These are phyloP conservation scores for Belgica antarctica DNA, from an alignment of 2,888 invertebrate genomes.

Conservation along the genomic window DNA sequence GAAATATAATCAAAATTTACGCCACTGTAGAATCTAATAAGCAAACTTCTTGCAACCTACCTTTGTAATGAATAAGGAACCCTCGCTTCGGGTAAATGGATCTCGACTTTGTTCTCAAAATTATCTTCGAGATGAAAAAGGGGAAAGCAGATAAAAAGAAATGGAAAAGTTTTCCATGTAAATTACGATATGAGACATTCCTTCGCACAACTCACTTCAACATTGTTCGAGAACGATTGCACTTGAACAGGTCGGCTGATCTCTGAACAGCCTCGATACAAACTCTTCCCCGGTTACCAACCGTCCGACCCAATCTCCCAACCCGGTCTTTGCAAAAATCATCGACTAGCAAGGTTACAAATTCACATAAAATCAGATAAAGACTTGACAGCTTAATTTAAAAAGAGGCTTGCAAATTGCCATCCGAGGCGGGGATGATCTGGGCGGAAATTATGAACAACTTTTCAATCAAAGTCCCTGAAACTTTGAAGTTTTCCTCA, in stretches of 20 bases:
- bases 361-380: conserved; percentile 27
- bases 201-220: conserved; percentile 36
- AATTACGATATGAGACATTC: conserved; percentile 16
- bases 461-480: no score
- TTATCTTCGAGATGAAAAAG: conserved; percentile 50
- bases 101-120: conserved; percentile 57
- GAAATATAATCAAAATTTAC: not conserved
- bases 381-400: no score
- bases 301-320: conserved; percentile 16
- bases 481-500: not conserved
- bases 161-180: not conserved
- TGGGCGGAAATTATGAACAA: no score
- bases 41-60: conserved; percentile 52
- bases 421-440: no score
- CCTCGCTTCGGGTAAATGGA: conserved; percentile 63
- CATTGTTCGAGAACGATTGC: conserved; percentile 21
- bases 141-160: conserved; percentile 31
- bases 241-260: conserved; percentile 20
- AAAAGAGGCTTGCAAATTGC: no score
- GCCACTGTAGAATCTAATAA: not conserved
- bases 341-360: conserved; percentile 19
- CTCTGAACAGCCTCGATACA: conserved; percentile 35
- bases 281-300: no score
- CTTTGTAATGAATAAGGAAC: conserved; percentile 64
- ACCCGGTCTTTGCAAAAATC: conserved; percentile 39